Evolutionary conservation across 64 coral and sea anemone species (phyloP).

Genomic region (Pocillopora verrucosa): DNA sequence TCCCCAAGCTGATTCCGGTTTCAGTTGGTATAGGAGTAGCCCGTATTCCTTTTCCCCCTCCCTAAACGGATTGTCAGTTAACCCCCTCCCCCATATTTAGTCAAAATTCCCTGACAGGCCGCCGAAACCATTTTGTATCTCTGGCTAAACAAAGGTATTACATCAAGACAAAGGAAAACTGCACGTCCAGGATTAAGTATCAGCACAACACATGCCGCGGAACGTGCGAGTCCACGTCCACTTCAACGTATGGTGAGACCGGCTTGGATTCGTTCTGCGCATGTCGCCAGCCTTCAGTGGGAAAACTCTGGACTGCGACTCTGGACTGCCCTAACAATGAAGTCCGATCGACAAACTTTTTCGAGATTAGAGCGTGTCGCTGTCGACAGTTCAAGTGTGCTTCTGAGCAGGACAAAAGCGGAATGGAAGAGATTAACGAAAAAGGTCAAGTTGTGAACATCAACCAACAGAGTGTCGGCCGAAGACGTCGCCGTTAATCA

Average conservation of each 20-base stretch:
- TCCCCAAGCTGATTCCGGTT: no score
- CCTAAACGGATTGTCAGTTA: no score
- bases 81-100: no score
- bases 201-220: neutral
- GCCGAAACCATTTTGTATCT: no score
- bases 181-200: neutral
- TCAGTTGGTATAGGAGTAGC: no score
- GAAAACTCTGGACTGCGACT: neutral
- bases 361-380: no score
- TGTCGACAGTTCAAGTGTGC: no score
- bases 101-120: no score
- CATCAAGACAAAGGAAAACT: conserved; percentile 6
- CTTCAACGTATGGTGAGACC: neutral
- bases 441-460: conserved; percentile 1
- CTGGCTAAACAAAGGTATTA: neutral
- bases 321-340: no score
- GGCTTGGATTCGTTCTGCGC: neutral
- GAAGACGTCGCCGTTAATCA: conserved; percentile 7
- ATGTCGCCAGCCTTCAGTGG: neutral
- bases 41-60: no score
- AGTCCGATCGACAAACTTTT: no score
- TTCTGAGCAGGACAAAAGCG: no score
- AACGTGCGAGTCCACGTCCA: conserved; percentile 1
- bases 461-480: conserved; percentile 3
- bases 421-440: neutral